A percentile compares a stretch with the other conserved stretches of the same genome.
These are phyloP conservation scores for Eptesicus fuscus DNA, from an alignment of 2,113 vertebrate genomes.

Conservation along the genomic window DNA sequence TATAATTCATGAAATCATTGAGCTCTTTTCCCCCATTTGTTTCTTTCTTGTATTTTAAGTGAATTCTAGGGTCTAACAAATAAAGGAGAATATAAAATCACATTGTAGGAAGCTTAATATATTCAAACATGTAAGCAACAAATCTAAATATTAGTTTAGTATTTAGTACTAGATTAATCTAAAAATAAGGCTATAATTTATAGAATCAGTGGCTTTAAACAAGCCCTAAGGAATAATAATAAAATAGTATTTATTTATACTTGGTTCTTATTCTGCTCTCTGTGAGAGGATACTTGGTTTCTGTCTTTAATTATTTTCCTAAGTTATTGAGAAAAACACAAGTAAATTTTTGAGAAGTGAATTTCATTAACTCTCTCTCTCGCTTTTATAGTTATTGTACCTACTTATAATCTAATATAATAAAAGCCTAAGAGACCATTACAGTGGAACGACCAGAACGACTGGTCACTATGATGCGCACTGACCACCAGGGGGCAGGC, in stretches of 20 bases:
- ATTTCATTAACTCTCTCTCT: neutral
- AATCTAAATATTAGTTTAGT: neutral
- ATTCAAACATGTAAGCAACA: neutral
- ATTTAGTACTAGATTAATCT: neutral
- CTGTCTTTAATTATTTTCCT: neutral
- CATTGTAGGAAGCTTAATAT: neutral
- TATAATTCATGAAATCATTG: neutral
- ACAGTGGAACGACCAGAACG: too few relatives aligned
- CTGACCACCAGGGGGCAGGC: too few relatives aligned
- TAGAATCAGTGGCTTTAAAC: neutral
- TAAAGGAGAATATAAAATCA: neutral
- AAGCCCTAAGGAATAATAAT: neutral
- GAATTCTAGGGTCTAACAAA: neutral
- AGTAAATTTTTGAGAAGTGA: neutral
- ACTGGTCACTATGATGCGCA: too few relatives aligned
- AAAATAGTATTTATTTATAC: neutral
- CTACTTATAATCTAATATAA: neutral
- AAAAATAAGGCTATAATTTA: neutral
- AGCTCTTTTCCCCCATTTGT: neutral
- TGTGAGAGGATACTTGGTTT: neutral
- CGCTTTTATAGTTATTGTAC: neutral
- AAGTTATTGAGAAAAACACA: neutral
- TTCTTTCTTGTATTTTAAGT: slow-evolving; percentile 11
- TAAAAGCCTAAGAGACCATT: too few relatives aligned
- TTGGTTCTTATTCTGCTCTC: neutral